Conservation (phyloP, 2,888 invertebrate species). For the Euplagia quadripunctaria region DNA sequence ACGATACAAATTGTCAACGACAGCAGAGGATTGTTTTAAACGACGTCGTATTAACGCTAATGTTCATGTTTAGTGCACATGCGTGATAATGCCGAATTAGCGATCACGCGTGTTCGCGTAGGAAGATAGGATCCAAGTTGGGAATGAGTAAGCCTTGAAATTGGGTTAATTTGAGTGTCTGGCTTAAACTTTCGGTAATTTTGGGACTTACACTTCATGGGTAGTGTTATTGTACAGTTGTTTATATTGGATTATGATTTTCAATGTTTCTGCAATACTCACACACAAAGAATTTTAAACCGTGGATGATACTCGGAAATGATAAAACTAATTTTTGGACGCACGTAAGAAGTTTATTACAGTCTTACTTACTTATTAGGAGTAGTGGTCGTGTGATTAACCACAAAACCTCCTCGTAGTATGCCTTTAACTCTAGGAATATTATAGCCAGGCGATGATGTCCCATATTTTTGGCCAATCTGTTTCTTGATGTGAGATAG, state of each 20-base stretch:
- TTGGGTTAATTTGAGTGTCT: constrained; percentile 9
- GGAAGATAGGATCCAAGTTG: constrained; percentile 8
- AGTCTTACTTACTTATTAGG: too few relatives aligned
- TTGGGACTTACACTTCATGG: neutral
- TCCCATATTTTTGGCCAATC: too few relatives aligned
- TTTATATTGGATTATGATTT: neutral
- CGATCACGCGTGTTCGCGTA: constrained; percentile 5
- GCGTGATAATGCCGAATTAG: constrained; percentile 32
- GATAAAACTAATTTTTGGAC: too few relatives aligned
- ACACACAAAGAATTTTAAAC: neutral
- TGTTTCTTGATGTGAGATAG: too few relatives aligned
- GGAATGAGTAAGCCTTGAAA: neutral
- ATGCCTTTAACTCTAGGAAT: too few relatives aligned
- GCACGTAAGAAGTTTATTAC: too few relatives aligned
- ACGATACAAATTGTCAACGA: constrained; percentile 21
- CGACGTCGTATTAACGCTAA: constrained; percentile 21
- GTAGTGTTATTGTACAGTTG: neutral
- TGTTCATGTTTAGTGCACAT: constrained; percentile 25
- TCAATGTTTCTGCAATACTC: neutral
- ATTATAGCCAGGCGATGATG: too few relatives aligned
- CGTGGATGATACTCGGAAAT: too few relatives aligned
- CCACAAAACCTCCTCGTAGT: too few relatives aligned
- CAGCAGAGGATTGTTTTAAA: constrained; percentile 23
- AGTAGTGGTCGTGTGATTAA: too few relatives aligned
- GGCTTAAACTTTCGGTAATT: neutral